Conservation (phyloP, 1,140 invertebrate genomes). For the Philotrypesis tridentata region DNA sequence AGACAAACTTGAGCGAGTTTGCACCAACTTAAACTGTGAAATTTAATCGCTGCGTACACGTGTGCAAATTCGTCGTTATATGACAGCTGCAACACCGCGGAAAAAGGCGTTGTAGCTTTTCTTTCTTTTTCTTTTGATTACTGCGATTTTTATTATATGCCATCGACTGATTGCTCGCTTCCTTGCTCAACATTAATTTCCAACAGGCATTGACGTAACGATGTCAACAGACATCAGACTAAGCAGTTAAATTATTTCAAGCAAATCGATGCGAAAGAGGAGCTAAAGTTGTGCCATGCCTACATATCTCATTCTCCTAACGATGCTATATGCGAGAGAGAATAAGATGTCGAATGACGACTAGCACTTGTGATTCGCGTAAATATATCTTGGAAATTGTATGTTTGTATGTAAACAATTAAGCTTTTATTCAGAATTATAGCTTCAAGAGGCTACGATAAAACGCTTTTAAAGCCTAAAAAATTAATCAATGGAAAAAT, state of each 20-base stretch:
- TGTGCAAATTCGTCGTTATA: not conserved
- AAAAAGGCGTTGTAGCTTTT: not conserved
- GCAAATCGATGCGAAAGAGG: not conserved
- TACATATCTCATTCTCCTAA: not conserved
- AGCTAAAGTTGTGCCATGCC: not conserved
- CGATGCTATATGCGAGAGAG: not conserved
- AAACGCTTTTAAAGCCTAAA: no score
- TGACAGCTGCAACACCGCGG: not conserved
- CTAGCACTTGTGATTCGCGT: not conserved
- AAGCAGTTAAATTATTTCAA: not conserved
- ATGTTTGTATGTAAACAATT: not conserved
- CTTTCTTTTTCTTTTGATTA: slow-evolving; percentile 7
- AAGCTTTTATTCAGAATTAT: no score
- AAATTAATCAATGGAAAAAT: no score
- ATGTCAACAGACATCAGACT: not conserved
- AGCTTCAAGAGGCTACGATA: no score
- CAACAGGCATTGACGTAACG: not conserved
- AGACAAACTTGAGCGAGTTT: not conserved
- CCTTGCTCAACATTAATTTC: not conserved
- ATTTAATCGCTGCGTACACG: not conserved
- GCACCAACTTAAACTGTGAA: not conserved
- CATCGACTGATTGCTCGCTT: not conserved
- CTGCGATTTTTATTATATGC: not conserved
- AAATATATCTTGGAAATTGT: not conserved
- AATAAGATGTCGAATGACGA: not conserved